Evolutionary conservation across 35 echinoderm and acorn worm genomes (phyloP).

Genomic region (Eucidaris tribuloides): DNA sequence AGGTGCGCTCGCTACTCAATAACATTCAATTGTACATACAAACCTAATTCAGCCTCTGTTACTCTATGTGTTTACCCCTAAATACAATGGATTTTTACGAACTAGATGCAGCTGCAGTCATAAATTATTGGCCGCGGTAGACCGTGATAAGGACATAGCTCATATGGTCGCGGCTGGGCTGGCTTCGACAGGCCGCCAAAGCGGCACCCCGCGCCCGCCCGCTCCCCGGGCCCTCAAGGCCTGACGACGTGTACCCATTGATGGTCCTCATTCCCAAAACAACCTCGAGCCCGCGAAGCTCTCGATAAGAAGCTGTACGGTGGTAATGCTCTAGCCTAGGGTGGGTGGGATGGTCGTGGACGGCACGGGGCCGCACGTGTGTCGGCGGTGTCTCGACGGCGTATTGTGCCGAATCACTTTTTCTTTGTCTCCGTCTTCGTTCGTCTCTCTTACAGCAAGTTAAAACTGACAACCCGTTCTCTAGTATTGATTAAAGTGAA

Average conservation of each 20-base stretch:
- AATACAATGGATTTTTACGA: slow-evolving; percentile 85
- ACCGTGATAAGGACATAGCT: slow-evolving; percentile 54
- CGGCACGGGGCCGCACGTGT: slow-evolving; percentile 68
- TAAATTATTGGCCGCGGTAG: slow-evolving; percentile 79
- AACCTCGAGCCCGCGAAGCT: slow-evolving; percentile 51
- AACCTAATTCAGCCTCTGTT: slow-evolving; percentile 88
- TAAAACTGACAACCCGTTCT: slow-evolving; percentile 31
- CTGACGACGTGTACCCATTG: slow-evolving; percentile 26
- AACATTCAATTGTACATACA: slow-evolving; percentile 98
- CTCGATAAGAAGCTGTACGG: slow-evolving; percentile 31
- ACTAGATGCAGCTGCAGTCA: slow-evolving; percentile 78
- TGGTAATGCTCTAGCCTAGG: slow-evolving; percentile 33
- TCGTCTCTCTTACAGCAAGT: slow-evolving; percentile 20
- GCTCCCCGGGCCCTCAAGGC: slow-evolving; percentile 36
- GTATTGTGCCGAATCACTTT: slow-evolving; percentile 34
- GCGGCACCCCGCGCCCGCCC: slow-evolving; percentile 29
- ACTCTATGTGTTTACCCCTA: slow-evolving; percentile 78
- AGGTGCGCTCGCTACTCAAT: slow-evolving; percentile 87
- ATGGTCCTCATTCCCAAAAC: slow-evolving; percentile 28
- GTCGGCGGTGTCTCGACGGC: slow-evolving; percentile 76
- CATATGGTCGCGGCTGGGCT: slow-evolving; percentile 33
- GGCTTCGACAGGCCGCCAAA: slow-evolving; percentile 27
- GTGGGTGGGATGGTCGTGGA: slow-evolving; percentile 25
- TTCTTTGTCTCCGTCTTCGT: slow-evolving; percentile 52
- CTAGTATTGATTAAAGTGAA: slow-evolving; percentile 60